phyloP scores from a whole-genome alignment of 2,888 invertebrate genomes.

The Rhagium mordax region DNA sequence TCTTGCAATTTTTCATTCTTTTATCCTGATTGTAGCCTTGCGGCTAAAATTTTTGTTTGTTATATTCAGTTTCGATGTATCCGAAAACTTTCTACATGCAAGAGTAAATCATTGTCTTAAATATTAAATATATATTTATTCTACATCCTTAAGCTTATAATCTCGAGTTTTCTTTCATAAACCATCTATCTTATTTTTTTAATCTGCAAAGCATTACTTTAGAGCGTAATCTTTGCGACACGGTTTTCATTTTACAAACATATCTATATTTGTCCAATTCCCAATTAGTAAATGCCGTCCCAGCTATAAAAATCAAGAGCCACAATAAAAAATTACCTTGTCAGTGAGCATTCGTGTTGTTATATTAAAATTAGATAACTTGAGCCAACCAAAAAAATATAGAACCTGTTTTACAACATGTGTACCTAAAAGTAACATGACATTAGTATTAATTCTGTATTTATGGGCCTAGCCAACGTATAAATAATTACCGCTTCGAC shows the following conservation, averaged over 20 bases:
- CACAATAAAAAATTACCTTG: conserved; percentile 33
- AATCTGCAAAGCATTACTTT: not conserved
- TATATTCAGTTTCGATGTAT: too few relatives aligned
- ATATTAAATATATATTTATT: too few relatives aligned
- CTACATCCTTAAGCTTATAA: too few relatives aligned
- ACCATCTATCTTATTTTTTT: not conserved
- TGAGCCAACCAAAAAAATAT: not conserved
- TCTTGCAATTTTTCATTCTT: too few relatives aligned
- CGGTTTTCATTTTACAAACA: conserved; percentile 32
- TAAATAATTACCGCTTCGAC: conserved; percentile 14
- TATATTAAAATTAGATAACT: conserved; percentile 33
- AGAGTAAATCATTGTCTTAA: too few relatives aligned
- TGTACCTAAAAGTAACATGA: conserved; percentile 29
- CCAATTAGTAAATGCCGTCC: conserved; percentile 27
- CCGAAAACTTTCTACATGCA: too few relatives aligned
- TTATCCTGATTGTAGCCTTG: too few relatives aligned
- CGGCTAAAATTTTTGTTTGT: too few relatives aligned
- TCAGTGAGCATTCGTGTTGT: conserved; percentile 30
- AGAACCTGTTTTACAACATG: conserved; percentile 21
- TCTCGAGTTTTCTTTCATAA: too few relatives aligned
- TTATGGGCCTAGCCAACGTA: conserved; percentile 5
- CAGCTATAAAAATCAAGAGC: conserved; percentile 17
- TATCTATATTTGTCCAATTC: conserved; percentile 30
- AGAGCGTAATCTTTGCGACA: conserved; percentile 21
- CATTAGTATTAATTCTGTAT: conserved; percentile 29